Percentiles rank a stretch among this genome's conserved stretches.
Conservation (phyloP, 1,140 invertebrate species). For the Panagrolaimus sp. region DNA sequence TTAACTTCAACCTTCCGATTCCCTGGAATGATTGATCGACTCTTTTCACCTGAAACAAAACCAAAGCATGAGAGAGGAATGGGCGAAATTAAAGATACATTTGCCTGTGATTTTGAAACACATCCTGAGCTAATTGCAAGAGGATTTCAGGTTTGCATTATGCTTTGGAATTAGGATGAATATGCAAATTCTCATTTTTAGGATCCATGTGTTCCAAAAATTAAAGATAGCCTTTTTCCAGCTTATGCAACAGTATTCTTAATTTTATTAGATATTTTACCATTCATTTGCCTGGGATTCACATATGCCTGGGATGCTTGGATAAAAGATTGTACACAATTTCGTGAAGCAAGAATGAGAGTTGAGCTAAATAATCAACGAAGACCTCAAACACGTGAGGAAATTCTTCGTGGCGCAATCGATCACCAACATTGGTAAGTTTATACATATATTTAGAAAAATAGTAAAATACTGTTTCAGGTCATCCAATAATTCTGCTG, state of each 20-base stretch:
- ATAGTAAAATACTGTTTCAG: no score
- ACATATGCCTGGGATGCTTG: slow-evolving; percentile 9
- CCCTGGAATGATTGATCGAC: not conserved
- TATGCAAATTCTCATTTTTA: not conserved
- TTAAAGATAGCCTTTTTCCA: slow-evolving; percentile 6
- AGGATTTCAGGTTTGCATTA: not conserved
- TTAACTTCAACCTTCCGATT: not conserved
- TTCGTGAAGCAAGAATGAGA: slow-evolving; percentile 4
- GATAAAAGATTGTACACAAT: not conserved
- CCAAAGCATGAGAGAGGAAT: not conserved
- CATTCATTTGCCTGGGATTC: not conserved
- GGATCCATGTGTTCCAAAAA: slow-evolving; percentile 1
- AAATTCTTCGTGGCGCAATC: not conserved
- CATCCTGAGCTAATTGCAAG: not conserved
- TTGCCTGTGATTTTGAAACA: not conserved
- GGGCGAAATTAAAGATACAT: not conserved
- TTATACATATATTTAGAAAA: no score
- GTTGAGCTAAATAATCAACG: slow-evolving; percentile 6
- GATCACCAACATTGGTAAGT: no score
- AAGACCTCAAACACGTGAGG: not conserved
- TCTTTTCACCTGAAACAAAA: not conserved
- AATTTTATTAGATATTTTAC: not conserved
- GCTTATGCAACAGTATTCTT: not conserved
- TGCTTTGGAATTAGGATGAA: no score
- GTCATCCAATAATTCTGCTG: no score